Evolutionary conservation across 2,888 invertebrate genomes (phyloP).

Genomic region (Disparrhopalites patrizii): DNA sequence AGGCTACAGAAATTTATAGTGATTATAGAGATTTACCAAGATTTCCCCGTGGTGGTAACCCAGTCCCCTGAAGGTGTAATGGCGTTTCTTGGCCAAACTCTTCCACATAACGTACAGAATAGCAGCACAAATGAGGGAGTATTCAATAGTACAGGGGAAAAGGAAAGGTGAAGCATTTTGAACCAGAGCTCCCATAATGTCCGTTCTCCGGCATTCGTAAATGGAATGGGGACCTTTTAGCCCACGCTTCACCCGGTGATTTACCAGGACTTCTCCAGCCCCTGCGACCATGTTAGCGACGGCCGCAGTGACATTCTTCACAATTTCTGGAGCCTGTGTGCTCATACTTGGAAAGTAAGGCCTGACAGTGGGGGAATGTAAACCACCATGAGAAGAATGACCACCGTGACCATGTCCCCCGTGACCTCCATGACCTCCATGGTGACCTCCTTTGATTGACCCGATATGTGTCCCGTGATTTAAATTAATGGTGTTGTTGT

Average conservation of each 20-base stretch:
- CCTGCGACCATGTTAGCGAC: not conserved
- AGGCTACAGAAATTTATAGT: too few relatives aligned
- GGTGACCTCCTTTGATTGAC: slow-evolving; percentile 9
- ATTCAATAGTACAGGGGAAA: slow-evolving; percentile 87
- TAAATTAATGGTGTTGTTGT: slow-evolving; percentile 50
- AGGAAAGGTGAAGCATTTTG: slow-evolving; percentile 71
- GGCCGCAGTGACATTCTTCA: slow-evolving; percentile 13
- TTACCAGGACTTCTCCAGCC: slow-evolving; percentile 5
- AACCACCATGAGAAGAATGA: too few relatives aligned
- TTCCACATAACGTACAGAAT: slow-evolving; percentile 89
- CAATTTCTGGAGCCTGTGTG: not conserved
- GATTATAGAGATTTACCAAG: too few relatives aligned
- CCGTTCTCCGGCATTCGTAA: slow-evolving; percentile 49
- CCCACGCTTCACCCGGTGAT: slow-evolving; percentile 39
- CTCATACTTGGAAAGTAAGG: not conserved
- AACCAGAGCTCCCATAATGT: slow-evolving; percentile 54
- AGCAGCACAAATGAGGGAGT: slow-evolving; percentile 84
- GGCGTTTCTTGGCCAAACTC: slow-evolving; percentile 53
- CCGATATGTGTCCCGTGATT: slow-evolving; percentile 32
- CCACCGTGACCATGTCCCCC: slow-evolving; percentile 13
- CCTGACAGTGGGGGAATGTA: not conserved
- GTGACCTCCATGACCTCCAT: not conserved
- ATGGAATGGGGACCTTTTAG: slow-evolving; percentile 48
- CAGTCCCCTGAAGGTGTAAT: not conserved
- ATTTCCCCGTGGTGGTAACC: slow-evolving; percentile 33